Evolutionary conservation across 2,888 invertebrate genomes (phyloP), one percentile per base, ranked within the genome.

Genomic region (Athrips mouffetella): DNA sequence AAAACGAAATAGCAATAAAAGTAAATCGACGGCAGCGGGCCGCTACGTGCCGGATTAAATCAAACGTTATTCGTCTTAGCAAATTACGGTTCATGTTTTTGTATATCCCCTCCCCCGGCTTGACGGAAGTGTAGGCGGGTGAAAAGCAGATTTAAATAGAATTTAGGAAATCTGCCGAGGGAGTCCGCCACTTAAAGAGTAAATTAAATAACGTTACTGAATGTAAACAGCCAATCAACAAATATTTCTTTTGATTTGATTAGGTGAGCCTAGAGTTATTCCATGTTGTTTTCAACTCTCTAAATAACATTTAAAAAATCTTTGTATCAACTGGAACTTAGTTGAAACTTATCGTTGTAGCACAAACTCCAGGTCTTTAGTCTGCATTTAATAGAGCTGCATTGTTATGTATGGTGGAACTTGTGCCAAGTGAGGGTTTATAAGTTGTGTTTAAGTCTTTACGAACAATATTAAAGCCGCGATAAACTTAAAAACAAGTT

Each of bases 51-150:
- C 73, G 81, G 81, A 82, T 84, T 81, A 85, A 85, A 83, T 84
- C 86, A 85, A 84, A 85, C 82, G 76, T 83, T 85, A 84, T 84
- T 84, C 80, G 82, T 84, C 84, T 84, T 82, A 84, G 80, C 78
- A 85, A 86, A 85, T 85, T 85, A 84, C 79, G 79, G 75, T 76
- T 76, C 73, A 73, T 77, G 81, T 80, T 81, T 80, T 79, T 78
- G 75, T 77, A 74, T 70, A 76, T 71, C 76, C 67, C 67, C 65
- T 71, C 76, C 67, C 37, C 65, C 63, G 68, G 73, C 70, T 73
- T 68, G 73, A 76, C 70, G 72, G 70, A 76, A 77, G 77, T 73
- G 70, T 73, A 74, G 75, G 67, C 63, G 66, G 66, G 64, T 67
- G 63, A 63, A 67, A 73, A 68, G 67, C 70, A 68, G 64, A 78